Base-by-base conservation (phyloP, 2,113 vertebrate species). In the Cygnus buccinator region DNA sequence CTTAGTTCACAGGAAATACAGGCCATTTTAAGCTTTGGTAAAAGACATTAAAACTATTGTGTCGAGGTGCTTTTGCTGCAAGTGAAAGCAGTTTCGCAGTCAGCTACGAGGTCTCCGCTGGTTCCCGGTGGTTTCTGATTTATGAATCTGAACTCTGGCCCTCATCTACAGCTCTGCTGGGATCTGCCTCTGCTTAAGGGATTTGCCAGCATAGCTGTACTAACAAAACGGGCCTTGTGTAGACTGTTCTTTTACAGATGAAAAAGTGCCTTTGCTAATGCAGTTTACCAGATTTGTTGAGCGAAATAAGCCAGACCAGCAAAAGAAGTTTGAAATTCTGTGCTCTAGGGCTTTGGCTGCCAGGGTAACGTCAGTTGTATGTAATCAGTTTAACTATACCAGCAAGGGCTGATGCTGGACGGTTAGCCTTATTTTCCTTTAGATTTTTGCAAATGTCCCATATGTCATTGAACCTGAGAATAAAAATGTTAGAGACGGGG, bases 251-350 rank as follows among this genome's bases (percentile, higher is more conserved):
- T 76, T 75, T 83, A 33, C 67, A 57, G 35, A 82, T 57, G 48
- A 48, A 71, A 91, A 93, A 91, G 81, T 76, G 62, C 15, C 9
- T 89, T 95, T 79, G n/a, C 48, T 82, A 62, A 48, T 84, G 44
- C 74, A 78, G 31, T 84, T 87, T 46, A 63, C 70, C n/a, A 46
- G 41, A 59, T 92, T 76, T 88, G 85, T 54, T 93, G 85, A 92
- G 39, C 83, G 87, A 96, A 82, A 90, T 66, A 85, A 94, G 39
- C 57, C 94, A 96, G 70, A 73, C 10, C 50, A 84, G 57, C 28
- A 78, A 91, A 84, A 84, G 43, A 29, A 73, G 76, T 95, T 88
- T 74, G 68, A 84, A 91, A 87, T 73, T 89, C 84, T 81, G 31
- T 75, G 11, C 28, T 79, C 39, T 37, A 31, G 59, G 14, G n/a